These are phyloP conservation scores for Phalacrocorax brasilianus DNA, from an alignment of 2,113 vertebrate species.

Conservation along the genomic window DNA sequence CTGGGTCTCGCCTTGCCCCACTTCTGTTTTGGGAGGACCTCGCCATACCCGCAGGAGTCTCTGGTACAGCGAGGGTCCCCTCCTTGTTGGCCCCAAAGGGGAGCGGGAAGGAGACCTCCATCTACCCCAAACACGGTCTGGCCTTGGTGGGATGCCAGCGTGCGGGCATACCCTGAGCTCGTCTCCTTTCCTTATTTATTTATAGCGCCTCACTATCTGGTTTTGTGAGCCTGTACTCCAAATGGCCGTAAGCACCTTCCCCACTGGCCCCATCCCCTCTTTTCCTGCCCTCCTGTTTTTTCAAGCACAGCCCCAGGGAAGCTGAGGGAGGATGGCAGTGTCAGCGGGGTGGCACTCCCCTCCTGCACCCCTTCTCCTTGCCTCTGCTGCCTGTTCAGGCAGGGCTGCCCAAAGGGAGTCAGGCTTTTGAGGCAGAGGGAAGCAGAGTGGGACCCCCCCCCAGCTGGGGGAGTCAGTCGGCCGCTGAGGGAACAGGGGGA, in stretches of 20 bases:
- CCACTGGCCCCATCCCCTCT: not conserved
- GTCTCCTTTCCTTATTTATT: not conserved
- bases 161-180: not conserved
- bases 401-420: not conserved
- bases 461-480: accelerated
- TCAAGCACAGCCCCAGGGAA: not conserved
- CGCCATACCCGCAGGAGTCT: accelerated
- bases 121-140: not conserved
- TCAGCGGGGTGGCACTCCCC: accelerated
- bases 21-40: not conserved
- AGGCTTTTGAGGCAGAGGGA: not conserved
- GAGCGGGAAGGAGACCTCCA: not conserved
- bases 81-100: not conserved
- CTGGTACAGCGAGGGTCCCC: not conserved
- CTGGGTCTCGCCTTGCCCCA: not conserved
- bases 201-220: not conserved
- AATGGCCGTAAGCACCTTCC: not conserved
- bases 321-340: not conserved
- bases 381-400: not conserved
- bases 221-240: not conserved
- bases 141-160: not conserved
- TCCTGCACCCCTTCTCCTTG: not conserved
- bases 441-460: not conserved
- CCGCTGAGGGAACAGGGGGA: not conserved
- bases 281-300: not conserved